A percentile compares a stretch with the other conserved stretches of the same genome.
phyloP scores from a whole-genome alignment of 2,888 invertebrate species.

The Apoda limacodes region DNA sequence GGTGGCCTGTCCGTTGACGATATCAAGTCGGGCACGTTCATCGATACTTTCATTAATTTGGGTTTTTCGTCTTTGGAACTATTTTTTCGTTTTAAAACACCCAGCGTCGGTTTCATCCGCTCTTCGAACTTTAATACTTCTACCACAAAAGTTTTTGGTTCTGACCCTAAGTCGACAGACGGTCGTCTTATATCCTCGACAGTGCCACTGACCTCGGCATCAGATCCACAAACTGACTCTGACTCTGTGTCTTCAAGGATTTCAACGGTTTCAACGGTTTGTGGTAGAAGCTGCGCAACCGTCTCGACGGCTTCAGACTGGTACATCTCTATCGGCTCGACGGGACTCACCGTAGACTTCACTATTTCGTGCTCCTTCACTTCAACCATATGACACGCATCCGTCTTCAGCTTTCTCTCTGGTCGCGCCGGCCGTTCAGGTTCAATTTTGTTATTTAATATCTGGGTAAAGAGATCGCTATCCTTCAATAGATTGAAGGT shows the following conservation, averaged over 20 bases:
- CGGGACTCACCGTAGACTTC: conserved; percentile 67
- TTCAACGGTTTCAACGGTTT: conserved; percentile 65
- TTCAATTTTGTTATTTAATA: conserved; percentile 62
- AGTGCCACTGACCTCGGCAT: conserved; percentile 30
- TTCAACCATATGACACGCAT: conserved; percentile 72
- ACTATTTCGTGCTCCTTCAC: conserved; percentile 77
- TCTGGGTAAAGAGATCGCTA: conserved; percentile 77
- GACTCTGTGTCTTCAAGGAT: conserved; percentile 67
- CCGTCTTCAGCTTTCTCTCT: conserved; percentile 20
- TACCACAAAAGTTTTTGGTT: conserved; percentile 50
- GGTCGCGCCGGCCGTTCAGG: conserved; percentile 20
- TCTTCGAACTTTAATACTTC: conserved; percentile 47
- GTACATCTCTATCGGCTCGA: conserved; percentile 50
- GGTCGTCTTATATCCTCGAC: conserved; percentile 17
- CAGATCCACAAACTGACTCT: conserved; percentile 29
- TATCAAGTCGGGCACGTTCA: conserved; percentile 35
- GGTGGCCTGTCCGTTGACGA: conserved; percentile 23
- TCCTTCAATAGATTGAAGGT: conserved; percentile 75
- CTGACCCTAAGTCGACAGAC: conserved; percentile 35
- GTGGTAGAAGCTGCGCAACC: conserved; percentile 64
- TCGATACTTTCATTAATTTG: conserved; percentile 25
- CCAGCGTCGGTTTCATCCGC: conserved; percentile 47
- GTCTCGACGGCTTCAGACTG: conserved; percentile 65
- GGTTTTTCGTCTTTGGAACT: conserved; percentile 26
- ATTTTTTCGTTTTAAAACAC: conserved; percentile 37